Base-by-base conservation (phyloP, 2,113 vertebrate genomes). In the Taurulus bubalis region DNA sequence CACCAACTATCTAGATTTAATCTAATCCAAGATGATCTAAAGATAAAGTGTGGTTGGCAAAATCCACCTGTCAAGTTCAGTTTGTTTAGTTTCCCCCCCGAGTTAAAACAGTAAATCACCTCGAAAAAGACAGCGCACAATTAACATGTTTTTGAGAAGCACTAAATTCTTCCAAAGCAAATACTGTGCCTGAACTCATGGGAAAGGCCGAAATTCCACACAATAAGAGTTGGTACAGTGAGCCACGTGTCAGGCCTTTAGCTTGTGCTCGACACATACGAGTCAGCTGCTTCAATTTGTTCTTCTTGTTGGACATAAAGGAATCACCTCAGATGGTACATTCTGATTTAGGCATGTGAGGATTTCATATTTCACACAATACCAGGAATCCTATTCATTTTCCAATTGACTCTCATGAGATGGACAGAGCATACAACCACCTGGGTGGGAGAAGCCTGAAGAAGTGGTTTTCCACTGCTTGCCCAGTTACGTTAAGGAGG, bases 161-260 rank as follows among this genome's bases (percentile, higher is more conserved):
- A 63, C 77, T 95, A 91, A 93, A 94, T 93, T 91, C 88, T 71
- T 72, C 71, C 45, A 3, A 49, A 79, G 84, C 83, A 91, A 93
- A 90, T 75, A 69, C 22, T 55, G 67, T 16, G 71, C 72, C 86
- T 84, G 72, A 91, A 90, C 78, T 91, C 90, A 67, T 88, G 28
- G 66, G 75, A 90, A 92, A 67, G 81, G 75, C 69, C 72, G 79
- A 92, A 91, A 95, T 95, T 94, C 93, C 93, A 92, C 91, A 90
- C 75, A 34, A 59, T 12, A 3, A 58, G 47, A 49, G 77, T 30
- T 71, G 74, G 70, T 47, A 51, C 78, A 59, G 70, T 40, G 18
- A 73, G 87, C 77, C 80, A 71, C 42, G 66, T 38, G 85, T 84
- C 80, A 38, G 12, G 47, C 9, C 71, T 79, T 71, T n/a, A 56